These are phyloP conservation scores for Synanthedon myopaeformis DNA, from an alignment of 2,888 invertebrate genomes.

Conservation along the genomic window DNA sequence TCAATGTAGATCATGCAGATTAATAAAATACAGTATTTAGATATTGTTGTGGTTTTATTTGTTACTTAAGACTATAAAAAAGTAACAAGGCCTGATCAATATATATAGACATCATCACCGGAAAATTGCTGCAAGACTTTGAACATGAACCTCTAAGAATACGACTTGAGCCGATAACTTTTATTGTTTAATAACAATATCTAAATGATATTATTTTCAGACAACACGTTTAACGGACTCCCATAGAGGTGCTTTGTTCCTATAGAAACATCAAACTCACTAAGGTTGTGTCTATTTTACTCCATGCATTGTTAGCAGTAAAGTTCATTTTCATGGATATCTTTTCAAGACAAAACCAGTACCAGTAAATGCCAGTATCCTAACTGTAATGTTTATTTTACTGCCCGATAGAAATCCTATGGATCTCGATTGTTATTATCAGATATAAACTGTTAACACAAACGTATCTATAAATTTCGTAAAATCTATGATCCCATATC, in stretches of 20 bases:
- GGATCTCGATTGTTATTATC: constrained; percentile 16
- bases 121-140: too few relatives aligned
- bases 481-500: too few relatives aligned
- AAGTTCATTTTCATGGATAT: background rate
- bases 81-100: too few relatives aligned
- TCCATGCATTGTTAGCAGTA: background rate
- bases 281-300: background rate
- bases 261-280: background rate
- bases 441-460: too few relatives aligned
- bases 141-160: background rate
- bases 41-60: too few relatives aligned
- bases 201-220: background rate
- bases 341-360: background rate
- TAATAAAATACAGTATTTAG: too few relatives aligned
- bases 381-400: constrained; percentile 29
- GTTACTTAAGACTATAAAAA: too few relatives aligned
- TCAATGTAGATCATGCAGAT: too few relatives aligned
- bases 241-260: background rate
- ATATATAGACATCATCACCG: too few relatives aligned
- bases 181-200: background rate
- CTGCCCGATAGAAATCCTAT: constrained; percentile 26
- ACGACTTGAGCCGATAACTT: background rate
- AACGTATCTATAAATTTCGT: too few relatives aligned
- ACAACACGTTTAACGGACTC: background rate
- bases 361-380: constrained; percentile 29